Evolutionary conservation across 2,797 vertebrate genomes (phyloP), one percentile per base, ranked within the genome.

Genomic region (Crenichthys baileyi): DNA sequence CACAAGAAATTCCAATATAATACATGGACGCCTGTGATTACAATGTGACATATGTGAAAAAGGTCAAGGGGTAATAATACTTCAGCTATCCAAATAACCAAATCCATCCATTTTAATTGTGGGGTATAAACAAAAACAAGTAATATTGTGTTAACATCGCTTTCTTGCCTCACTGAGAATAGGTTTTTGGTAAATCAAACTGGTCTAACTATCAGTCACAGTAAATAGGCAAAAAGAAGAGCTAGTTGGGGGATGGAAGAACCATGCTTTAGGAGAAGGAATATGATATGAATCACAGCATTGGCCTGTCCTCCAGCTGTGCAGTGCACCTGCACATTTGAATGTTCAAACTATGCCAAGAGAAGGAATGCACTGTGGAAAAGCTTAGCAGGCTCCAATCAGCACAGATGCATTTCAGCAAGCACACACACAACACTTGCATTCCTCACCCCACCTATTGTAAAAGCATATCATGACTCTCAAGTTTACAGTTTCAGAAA

Each of bases 271-370:
- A 39, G 1, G 53, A 2, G 71, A 31, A 63, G 67, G 72, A 76
- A 73, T 56, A 55, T 70, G 78, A 90, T 90, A 90, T 94, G 92
- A 95, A 92, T 95, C 92, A 93, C 89, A 87, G 87, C 75, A 79
- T 78, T 81, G 89, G 87, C 83, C 86, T 80, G 88, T 91, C 76
- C 91, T 89, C 88, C 91, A 92, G 90, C 93, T 94, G 92, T 87
- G 89, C 70, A 70, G 83, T 61, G 92, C 94, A 96, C 94, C 94
- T 95, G 94, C 91, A 94, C 80, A 86, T 93, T 87, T 77, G 39
- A 87, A 84, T 6, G 80, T 87, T 78, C 78, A 87, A 85, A 85
- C 76, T 79, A 82, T 78, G 83, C 90, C 88, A 90, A 88, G 75
- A 73, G 44, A 83, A 82, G 79, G 80, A 89, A 85, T 48, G 79